Conservation (phyloP, 2,888 invertebrate genomes). For the Bruchidius siliquastri region DNA sequence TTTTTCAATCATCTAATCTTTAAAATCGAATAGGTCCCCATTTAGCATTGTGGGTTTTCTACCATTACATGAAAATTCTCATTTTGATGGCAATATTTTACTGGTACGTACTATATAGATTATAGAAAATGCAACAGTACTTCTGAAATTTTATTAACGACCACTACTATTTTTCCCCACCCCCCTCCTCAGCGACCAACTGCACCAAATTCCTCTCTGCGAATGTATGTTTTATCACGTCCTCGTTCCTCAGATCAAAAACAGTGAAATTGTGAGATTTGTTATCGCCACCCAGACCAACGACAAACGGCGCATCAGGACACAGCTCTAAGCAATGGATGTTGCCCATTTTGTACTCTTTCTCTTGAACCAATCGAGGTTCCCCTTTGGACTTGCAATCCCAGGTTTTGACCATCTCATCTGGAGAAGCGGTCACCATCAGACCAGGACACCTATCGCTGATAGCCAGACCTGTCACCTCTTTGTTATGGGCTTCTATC, state of each 20-base stretch:
- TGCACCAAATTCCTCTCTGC: conserved; percentile 46
- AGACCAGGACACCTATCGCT: conserved; percentile 70
- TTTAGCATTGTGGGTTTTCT: too few relatives aligned
- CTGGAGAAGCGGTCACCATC: conserved; percentile 73
- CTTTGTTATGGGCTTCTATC: conserved; percentile 67
- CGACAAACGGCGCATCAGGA: conserved; percentile 77
- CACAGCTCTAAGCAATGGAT: conserved; percentile 69
- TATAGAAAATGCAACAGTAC: too few relatives aligned
- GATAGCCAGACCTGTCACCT: conserved; percentile 76
- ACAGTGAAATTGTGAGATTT: conserved; percentile 70
- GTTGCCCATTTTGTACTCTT: conserved; percentile 64
- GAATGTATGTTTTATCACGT: conserved; percentile 50
- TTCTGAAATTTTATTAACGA: not conserved
- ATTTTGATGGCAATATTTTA: too few relatives aligned
- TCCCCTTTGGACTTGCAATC: conserved; percentile 52
- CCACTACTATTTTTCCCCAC: not conserved
- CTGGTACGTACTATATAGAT: too few relatives aligned
- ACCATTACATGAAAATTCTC: too few relatives aligned
- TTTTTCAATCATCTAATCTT: too few relatives aligned
- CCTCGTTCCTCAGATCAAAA: conserved; percentile 56
- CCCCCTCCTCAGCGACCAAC: conserved; percentile 22
- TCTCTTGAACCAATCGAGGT: conserved; percentile 46
- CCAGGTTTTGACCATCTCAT: conserved; percentile 84
- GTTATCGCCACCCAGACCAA: conserved; percentile 82
- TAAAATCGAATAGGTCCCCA: too few relatives aligned